A percentile compares a stretch with the other conserved stretches of the same genome.
These are phyloP conservation scores for Calyptomena viridis DNA, from an alignment of 2,113 vertebrate species.

Conservation along the genomic window DNA sequence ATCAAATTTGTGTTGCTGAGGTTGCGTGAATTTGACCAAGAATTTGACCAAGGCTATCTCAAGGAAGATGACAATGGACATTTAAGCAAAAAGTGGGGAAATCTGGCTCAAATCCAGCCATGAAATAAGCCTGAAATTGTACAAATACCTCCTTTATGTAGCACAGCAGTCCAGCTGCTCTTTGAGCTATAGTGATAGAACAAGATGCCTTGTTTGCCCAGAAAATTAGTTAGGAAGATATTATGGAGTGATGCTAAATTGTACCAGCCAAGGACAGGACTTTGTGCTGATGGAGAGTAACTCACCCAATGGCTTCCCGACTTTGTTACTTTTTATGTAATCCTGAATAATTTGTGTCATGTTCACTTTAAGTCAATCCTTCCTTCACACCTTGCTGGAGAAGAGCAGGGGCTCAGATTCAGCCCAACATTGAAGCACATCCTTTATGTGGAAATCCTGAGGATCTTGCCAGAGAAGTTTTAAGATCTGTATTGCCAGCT, in stretches of 20 bases:
- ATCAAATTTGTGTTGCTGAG: not conserved
- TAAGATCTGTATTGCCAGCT: not conserved
- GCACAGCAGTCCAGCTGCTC: not conserved
- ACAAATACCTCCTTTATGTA: not conserved
- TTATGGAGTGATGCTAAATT: not conserved
- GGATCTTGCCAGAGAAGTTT: not conserved
- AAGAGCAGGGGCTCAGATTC: not conserved
- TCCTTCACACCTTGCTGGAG: not conserved
- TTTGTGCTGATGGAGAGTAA: rapidly evolving
- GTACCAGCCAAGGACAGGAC: not conserved
- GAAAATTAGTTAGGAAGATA: not conserved
- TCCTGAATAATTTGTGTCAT: not conserved
- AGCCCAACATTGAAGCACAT: not conserved
- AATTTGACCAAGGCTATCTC: not conserved
- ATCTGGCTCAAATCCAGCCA: not conserved
- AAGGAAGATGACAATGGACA: not conserved
- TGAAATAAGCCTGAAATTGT: not conserved
- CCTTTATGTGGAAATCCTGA: not conserved
- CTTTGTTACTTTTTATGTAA: not conserved
- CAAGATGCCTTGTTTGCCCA: not conserved
- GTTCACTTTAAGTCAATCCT: not conserved
- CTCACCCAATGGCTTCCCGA: rapidly evolving
- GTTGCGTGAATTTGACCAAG: not conserved
- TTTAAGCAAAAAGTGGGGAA: not conserved
- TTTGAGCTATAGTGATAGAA: not conserved